Conservation (phyloP, 2,113 vertebrate genomes). For the Sander lucioperca region DNA sequence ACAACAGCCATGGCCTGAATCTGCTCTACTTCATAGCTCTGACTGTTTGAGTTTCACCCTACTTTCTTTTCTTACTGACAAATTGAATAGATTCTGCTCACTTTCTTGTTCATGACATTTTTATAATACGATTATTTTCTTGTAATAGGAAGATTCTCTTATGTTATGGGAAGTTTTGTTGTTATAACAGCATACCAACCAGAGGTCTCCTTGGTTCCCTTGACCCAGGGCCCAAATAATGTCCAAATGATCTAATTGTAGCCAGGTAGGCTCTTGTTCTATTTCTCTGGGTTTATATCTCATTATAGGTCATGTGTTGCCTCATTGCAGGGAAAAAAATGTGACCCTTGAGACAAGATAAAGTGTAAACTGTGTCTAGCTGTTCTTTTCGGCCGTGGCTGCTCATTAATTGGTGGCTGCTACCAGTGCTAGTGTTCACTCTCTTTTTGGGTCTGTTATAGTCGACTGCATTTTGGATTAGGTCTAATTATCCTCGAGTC, state of each 20-base stretch:
- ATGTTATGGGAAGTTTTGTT: neutral
- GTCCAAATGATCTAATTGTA: neutral
- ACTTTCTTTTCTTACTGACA: slow-evolving; percentile 4
- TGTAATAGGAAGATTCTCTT: neutral
- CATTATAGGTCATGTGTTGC: neutral
- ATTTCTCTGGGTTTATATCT: neutral
- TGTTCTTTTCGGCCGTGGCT: neutral
- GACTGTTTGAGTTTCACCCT: slow-evolving; percentile 25
- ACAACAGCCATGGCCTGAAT: slow-evolving; percentile 66
- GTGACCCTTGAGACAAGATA: neutral
- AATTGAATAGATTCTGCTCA: neutral
- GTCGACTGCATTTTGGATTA: neutral
- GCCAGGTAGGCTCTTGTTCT: neutral
- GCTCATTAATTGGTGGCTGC: neutral
- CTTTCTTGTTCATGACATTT: neutral
- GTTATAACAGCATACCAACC: neutral
- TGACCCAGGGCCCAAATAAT: neutral
- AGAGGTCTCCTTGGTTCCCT: neutral
- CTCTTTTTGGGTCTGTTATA: neutral
- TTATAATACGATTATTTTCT: neutral
- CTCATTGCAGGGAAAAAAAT: neutral
- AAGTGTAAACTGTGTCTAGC: neutral
- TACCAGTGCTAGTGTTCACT: neutral
- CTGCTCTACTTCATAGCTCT: slow-evolving; percentile 60
- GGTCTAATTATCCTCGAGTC: slow-evolving; percentile 4